phyloP scores from a whole-genome alignment of 2,797 vertebrate genomes.

The Spinus olivaceus region DNA sequence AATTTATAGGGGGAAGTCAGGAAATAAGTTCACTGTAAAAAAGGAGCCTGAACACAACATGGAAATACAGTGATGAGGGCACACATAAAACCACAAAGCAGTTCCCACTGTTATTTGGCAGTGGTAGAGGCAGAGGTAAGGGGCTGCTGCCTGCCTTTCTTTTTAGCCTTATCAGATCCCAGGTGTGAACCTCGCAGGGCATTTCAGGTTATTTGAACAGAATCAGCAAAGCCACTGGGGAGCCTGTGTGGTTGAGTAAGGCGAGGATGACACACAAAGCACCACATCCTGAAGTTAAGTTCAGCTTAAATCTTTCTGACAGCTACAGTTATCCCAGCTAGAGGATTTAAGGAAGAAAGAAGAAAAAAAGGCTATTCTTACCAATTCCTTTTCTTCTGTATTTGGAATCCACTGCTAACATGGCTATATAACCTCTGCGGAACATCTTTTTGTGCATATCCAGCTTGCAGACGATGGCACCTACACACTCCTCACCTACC shows the following conservation, averaged over 20 bases:
- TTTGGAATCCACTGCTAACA: conserved; percentile 99
- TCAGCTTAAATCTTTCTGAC: not conserved
- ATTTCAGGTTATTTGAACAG: not conserved
- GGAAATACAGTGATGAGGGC: not conserved
- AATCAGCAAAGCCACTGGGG: not conserved
- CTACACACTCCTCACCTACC: conserved; percentile 98
- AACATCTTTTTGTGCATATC: conserved; percentile 99
- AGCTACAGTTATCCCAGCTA: conserved; percentile 13
- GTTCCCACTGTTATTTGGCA: not conserved
- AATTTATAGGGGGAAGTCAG: not conserved
- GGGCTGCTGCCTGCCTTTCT: not conserved
- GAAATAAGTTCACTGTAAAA: not conserved
- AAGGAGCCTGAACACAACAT: not conserved
- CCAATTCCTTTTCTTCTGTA: conserved; percentile 99
- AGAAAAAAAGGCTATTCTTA: conserved; percentile 76
- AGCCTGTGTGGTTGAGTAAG: not conserved
- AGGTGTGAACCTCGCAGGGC: not conserved
- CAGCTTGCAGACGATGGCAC: conserved; percentile 99
- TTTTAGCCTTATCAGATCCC: not conserved
- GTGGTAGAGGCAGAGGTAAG: not conserved
- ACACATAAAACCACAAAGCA: not conserved
- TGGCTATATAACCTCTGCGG: conserved; percentile 98
- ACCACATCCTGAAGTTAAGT: not conserved
- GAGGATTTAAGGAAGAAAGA: conserved; percentile 12
- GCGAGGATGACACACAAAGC: not conserved